Conservation (phyloP, 2,797 vertebrate genomes). For the Cephalopachus bancanus region DNA sequence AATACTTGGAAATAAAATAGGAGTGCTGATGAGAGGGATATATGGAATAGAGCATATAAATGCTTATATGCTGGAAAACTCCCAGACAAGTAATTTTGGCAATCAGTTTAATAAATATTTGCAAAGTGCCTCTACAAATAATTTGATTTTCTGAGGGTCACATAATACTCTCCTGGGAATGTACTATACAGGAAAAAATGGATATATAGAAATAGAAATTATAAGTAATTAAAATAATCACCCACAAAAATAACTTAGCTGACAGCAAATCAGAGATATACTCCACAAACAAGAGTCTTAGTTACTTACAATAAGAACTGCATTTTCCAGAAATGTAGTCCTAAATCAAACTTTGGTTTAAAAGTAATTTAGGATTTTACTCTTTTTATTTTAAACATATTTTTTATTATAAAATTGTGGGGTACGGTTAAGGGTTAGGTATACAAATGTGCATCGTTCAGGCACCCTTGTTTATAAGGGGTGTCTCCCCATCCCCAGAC, state of each 20-base stretch:
- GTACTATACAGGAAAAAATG: background rate
- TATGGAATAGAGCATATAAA: background rate
- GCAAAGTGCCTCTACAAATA: slow-evolving; percentile 12
- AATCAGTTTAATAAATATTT: slow-evolving; percentile 53
- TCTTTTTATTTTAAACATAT: background rate
- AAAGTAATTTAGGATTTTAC: slow-evolving; percentile 7
- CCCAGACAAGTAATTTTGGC: background rate
- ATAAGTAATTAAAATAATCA: slow-evolving; percentile 42
- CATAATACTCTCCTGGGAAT: background rate
- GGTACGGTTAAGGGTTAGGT: too few relatives aligned
- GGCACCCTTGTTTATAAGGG: too few relatives aligned
- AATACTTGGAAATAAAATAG: slow-evolving; percentile 56
- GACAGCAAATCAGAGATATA: background rate
- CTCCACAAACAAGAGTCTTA: background rate
- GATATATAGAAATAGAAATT: background rate
- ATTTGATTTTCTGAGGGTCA: slow-evolving; percentile 14
- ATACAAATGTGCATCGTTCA: too few relatives aligned
- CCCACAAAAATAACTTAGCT: background rate
- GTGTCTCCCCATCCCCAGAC: too few relatives aligned
- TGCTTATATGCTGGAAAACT: background rate
- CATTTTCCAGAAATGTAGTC: background rate
- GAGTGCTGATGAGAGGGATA: background rate
- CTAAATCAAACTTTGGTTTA: slow-evolving; percentile 10
- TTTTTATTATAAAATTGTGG: too few relatives aligned
- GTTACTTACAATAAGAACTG: background rate